These are phyloP conservation scores for Conus betulinus DNA, from an alignment of 1,140 invertebrate genomes.

Conservation along the genomic window DNA sequence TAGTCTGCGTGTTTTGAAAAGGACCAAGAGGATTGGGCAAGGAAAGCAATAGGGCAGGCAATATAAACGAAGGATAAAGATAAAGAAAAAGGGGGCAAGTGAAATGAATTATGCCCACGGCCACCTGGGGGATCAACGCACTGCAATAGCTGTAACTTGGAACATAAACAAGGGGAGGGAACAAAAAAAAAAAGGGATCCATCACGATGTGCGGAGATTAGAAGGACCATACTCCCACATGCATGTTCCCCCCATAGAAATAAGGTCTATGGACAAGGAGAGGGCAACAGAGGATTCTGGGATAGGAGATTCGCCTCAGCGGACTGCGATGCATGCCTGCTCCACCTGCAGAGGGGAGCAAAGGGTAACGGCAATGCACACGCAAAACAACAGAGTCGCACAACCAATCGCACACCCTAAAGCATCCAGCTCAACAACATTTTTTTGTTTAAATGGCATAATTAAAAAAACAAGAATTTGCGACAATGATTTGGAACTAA, in stretches of 20 bases:
- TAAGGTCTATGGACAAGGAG: conserved; percentile 1
- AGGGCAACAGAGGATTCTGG: conserved; percentile 13
- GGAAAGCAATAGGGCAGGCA: too few relatives aligned
- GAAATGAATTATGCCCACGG: too few relatives aligned
- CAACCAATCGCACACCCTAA: too few relatives aligned
- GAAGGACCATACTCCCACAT: conserved; percentile 14
- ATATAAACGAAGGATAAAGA: too few relatives aligned
- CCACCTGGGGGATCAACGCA: background rate
- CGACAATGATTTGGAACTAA: too few relatives aligned
- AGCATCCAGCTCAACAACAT: too few relatives aligned
- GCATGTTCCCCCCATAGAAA: conserved; percentile 30
- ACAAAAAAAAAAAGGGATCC: background rate
- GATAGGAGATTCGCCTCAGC: background rate
- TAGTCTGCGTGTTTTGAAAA: too few relatives aligned
- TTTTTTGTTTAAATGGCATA: too few relatives aligned
- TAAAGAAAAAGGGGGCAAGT: too few relatives aligned
- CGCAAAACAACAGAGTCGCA: background rate
- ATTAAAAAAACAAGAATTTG: too few relatives aligned
- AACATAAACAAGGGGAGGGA: background rate
- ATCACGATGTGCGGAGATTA: background rate
- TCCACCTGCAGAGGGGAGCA: background rate
- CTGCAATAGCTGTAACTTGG: background rate
- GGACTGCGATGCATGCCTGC: conserved; percentile 16
- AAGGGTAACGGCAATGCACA: conserved; percentile 19
- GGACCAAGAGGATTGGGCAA: too few relatives aligned